Evolutionary conservation across 2,888 invertebrate genomes (phyloP).

Genomic region (Horisme vitalbata): DNA sequence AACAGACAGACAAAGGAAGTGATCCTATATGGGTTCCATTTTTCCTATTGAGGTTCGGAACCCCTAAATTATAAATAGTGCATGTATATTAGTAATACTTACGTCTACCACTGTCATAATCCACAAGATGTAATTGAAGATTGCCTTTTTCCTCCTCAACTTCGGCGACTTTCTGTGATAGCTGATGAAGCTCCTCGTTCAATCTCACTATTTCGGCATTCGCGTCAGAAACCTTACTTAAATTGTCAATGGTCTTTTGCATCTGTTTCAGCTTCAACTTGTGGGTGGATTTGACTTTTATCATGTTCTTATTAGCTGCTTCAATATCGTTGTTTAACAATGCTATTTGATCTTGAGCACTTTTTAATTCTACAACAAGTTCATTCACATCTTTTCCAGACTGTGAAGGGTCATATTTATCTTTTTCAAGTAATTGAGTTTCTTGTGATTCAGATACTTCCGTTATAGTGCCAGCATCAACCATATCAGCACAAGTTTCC

Average conservation of each 20-base stretch:
- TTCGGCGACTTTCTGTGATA: slow-evolving; percentile 90
- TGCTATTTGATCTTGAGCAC: slow-evolving; percentile 66
- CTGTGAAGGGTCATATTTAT: slow-evolving; percentile 26
- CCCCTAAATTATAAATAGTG: too few relatives aligned
- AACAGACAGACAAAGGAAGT: too few relatives aligned
- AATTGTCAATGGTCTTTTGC: slow-evolving; percentile 88
- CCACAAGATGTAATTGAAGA: slow-evolving; percentile 92
- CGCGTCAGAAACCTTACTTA: slow-evolving; percentile 86
- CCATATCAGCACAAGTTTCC: slow-evolving; percentile 36
- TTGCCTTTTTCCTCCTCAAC: slow-evolving; percentile 96
- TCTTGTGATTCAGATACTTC: slow-evolving; percentile 35
- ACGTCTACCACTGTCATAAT: slow-evolving; percentile 89
- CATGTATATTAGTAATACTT: slow-evolving; percentile 55
- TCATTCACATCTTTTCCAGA: slow-evolving; percentile 40
- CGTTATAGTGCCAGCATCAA: slow-evolving; percentile 54
- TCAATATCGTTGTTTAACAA: slow-evolving; percentile 88
- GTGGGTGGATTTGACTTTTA: slow-evolving; percentile 88
- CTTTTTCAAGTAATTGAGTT: slow-evolving; percentile 11
- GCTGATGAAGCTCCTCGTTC: slow-evolving; percentile 83
- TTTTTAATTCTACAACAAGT: slow-evolving; percentile 70
- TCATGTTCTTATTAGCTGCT: slow-evolving; percentile 88
- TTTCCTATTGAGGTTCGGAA: too few relatives aligned
- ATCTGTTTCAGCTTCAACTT: slow-evolving; percentile 89
- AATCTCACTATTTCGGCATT: slow-evolving; percentile 87
- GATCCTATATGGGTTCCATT: too few relatives aligned